These are phyloP conservation scores for Zaprionus taronus DNA, from an alignment of 1,140 invertebrate species.

Conservation along the genomic window DNA sequence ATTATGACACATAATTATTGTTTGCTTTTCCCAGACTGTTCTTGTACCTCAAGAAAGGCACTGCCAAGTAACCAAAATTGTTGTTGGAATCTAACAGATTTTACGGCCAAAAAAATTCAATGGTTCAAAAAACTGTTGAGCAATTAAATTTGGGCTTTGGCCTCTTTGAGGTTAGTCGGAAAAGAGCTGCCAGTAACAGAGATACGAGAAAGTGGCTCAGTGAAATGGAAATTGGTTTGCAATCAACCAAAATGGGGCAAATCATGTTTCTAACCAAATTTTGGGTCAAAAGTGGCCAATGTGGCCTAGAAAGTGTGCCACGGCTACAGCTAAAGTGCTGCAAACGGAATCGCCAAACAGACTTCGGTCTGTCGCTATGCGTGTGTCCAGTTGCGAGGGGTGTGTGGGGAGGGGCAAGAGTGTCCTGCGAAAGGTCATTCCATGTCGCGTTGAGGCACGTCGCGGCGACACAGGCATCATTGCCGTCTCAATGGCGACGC, in stretches of 20 bases:
- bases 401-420: background rate
- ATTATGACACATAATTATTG: too few species aligned
- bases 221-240: slow-evolving; percentile 8
- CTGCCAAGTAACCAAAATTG: background rate
- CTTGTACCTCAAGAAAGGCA: background rate
- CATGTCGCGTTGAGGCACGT: slow-evolving; percentile 14
- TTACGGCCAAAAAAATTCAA: background rate
- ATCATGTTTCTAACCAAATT: slow-evolving; percentile 5
- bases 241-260: slow-evolving; percentile 4
- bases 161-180: background rate
- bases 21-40: background rate
- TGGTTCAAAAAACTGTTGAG: background rate
- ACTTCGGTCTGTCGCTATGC: slow-evolving; percentile 27
- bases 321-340: background rate
- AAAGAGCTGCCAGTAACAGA: background rate
- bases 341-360: background rate
- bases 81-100: background rate
- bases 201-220: background rate
- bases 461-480: slow-evolving; percentile 10
- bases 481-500: slow-evolving; percentile 74
- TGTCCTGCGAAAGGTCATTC: slow-evolving; percentile 56
- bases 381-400: slow-evolving; percentile 38
- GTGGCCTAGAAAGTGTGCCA: slow-evolving; percentile 4
- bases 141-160: background rate
- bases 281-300: slow-evolving; percentile 1